phyloP scores from a whole-genome alignment of 2,888 invertebrate genomes.

The Trichogramma dendrolimi region DNA sequence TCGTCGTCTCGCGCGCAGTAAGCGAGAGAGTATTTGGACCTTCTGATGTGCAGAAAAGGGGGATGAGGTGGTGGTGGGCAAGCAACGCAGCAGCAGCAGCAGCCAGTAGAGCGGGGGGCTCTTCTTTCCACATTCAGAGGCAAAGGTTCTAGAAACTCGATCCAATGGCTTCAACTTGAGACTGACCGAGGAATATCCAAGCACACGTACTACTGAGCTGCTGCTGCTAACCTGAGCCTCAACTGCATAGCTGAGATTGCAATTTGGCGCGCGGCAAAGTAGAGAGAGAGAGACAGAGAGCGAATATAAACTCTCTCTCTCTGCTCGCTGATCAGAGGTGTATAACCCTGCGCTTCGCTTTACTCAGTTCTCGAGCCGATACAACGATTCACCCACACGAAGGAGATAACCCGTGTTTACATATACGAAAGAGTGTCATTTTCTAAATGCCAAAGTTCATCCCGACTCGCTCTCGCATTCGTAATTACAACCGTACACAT shows the following conservation, averaged over 20 bases:
- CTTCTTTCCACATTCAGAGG: conserved; percentile 21
- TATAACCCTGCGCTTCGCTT: too few species aligned
- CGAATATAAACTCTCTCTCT: neutral
- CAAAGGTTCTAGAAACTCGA: conserved; percentile 22
- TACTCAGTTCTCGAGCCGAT: too few species aligned
- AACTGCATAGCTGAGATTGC: conserved; percentile 6
- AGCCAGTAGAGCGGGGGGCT: neutral
- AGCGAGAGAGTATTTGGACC: conserved; percentile 26
- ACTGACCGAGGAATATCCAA: conserved; percentile 4
- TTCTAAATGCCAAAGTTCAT: too few species aligned
- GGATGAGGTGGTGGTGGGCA: too few species aligned
- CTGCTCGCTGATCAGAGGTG: neutral
- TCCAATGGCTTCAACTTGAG: conserved; percentile 13
- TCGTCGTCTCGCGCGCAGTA: conserved; percentile 24
- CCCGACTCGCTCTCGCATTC: too few species aligned
- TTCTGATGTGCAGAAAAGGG: neutral
- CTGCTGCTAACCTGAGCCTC: neutral
- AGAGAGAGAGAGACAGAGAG: neutral
- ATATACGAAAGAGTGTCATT: too few species aligned
- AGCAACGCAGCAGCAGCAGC: neutral
- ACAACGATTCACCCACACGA: too few species aligned
- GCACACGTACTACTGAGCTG: neutral
- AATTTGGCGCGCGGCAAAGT: conserved; percentile 7
- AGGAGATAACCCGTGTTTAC: too few species aligned
- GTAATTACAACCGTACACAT: too few species aligned